Evolutionary conservation across 2,888 invertebrate species (phyloP).

Genomic region (Archips xylosteana): DNA sequence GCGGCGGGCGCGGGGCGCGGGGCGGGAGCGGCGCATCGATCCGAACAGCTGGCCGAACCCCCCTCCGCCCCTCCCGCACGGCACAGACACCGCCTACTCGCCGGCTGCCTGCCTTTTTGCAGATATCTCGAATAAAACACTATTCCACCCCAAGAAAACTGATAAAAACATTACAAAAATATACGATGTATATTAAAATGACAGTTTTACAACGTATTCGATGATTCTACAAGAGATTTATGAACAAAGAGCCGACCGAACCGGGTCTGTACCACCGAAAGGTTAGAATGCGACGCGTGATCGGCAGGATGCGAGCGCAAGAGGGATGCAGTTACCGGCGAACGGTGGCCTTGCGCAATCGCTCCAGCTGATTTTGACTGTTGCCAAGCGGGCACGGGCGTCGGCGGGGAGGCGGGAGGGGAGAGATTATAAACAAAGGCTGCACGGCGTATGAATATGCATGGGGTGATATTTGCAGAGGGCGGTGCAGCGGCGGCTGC

Average conservation of each 20-base stretch:
- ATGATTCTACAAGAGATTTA: background rate
- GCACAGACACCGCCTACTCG: constrained; percentile 28
- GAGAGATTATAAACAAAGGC: constrained; percentile 34
- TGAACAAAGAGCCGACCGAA: constrained; percentile 31
- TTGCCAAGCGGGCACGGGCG: constrained; percentile 28
- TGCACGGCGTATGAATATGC: constrained; percentile 35
- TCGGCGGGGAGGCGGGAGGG: background rate
- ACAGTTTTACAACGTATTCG: background rate
- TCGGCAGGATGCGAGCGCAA: background rate
- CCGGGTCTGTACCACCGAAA: constrained; percentile 30
- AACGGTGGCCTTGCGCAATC: constrained; percentile 27
- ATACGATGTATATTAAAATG: background rate
- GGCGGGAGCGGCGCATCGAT: constrained; percentile 30
- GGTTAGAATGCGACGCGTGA: constrained; percentile 15
- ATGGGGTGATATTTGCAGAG: constrained; percentile 32
- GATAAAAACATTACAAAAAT: background rate
- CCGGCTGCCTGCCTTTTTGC: constrained; percentile 16
- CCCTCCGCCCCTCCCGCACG: constrained; percentile 12
- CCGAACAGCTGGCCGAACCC: constrained; percentile 25
- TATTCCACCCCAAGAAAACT: background rate
- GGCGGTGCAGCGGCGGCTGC: background rate
- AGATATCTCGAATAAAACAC: constrained; percentile 26
- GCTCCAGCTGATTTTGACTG: constrained; percentile 43
- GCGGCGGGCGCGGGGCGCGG: constrained; percentile 41
- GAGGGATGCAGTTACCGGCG: constrained; percentile 35